These are phyloP conservation scores for Seriola dumerili DNA, from an alignment of 2,113 vertebrate genomes.

Conservation along the genomic window DNA sequence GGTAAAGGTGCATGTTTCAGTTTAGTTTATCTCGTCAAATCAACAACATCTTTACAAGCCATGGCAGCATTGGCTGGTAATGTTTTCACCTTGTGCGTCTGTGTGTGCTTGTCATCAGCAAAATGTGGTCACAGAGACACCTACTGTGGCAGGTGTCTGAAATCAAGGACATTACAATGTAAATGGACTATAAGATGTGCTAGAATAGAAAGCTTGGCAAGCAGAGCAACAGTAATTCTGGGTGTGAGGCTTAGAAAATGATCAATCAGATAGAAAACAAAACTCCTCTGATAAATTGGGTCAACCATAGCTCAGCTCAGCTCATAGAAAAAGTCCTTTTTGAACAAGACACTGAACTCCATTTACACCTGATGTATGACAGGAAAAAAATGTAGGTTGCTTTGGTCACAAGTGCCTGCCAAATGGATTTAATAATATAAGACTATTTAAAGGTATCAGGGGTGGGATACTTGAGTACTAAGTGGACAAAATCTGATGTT, in stretches of 20 bases:
- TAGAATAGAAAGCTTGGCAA: not conserved
- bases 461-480: not conserved
- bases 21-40: no score
- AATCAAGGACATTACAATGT: not conserved
- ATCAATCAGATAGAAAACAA: not conserved
- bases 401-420: not conserved
- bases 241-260: no score
- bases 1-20: no score
- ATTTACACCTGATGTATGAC: not conserved
- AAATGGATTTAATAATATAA: not conserved
- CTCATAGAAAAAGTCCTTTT: not conserved
- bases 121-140: no score
- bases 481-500: not conserved
- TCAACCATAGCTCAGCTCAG: no score
- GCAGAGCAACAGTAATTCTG: not conserved
- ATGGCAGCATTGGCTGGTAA: no score
- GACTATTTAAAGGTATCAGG: not conserved
- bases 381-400: not conserved
- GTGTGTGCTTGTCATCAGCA: no score
- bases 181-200: no score
- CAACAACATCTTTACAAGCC: no score
- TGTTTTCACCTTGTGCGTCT: no score
- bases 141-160: not conserved
- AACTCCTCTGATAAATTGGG: not conserved
- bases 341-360: no score